These are phyloP conservation scores for Lepidurus packardi DNA, from an alignment of 1,140 invertebrate genomes.

Conservation along the genomic window DNA sequence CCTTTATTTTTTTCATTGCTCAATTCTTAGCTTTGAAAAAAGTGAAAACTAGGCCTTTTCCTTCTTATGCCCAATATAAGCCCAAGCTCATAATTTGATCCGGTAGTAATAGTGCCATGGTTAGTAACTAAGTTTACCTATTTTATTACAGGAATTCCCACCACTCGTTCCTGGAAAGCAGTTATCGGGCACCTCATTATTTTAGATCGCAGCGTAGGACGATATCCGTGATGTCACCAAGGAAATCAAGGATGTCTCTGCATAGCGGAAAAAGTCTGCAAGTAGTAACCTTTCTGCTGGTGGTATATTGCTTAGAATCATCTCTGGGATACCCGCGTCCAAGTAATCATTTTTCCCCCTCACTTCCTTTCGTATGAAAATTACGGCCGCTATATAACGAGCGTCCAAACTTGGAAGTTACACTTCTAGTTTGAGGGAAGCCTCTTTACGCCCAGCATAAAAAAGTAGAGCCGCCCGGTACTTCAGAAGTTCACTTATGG, in stretches of 20 bases:
- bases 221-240: neutral
- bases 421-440: too few relatives aligned
- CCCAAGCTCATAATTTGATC: neutral
- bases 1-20: too few relatives aligned
- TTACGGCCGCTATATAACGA: too few relatives aligned
- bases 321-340: neutral
- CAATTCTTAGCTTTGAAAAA: too few relatives aligned
- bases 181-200: neutral
- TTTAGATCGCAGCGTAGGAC: neutral
- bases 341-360: neutral
- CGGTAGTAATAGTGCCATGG: neutral
- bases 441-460: too few relatives aligned
- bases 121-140: neutral
- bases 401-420: too few relatives aligned
- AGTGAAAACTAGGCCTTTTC: too few relatives aligned
- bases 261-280: neutral
- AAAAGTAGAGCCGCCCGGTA: too few relatives aligned
- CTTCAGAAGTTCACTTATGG: too few relatives aligned
- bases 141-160: neutral
- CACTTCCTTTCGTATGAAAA: neutral
- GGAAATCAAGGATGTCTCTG: neutral
- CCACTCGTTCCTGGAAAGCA: neutral
- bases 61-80: too few relatives aligned
- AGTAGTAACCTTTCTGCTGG: slow-evolving; percentile 1
- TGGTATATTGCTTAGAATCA: slow-evolving; percentile 4